These are phyloP conservation scores for Serinus canaria DNA, from an alignment of 2,113 vertebrate genomes.

Conservation along the genomic window DNA sequence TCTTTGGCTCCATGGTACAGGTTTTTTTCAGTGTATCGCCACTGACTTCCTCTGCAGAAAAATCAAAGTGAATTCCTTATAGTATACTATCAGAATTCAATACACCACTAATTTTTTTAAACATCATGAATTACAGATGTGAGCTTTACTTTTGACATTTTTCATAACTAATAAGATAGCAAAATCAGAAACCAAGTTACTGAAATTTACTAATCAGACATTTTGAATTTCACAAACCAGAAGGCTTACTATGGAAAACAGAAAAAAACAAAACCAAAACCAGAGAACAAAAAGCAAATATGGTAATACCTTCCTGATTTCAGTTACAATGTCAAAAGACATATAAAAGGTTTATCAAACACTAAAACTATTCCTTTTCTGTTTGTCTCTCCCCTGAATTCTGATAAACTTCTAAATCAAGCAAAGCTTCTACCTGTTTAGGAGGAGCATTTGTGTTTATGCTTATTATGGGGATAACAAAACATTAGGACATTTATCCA, in stretches of 20 bases:
- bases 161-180: not conserved
- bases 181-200: not conserved
- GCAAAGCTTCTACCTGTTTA: not conserved
- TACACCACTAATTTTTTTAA: not conserved
- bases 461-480: not conserved
- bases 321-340: not conserved
- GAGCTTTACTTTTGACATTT: not conserved
- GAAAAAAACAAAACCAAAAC: not conserved
- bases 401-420: not conserved
- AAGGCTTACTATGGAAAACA: not conserved
- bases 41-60: not conserved
- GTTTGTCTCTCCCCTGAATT: not conserved
- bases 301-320: not conserved
- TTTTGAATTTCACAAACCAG: not conserved
- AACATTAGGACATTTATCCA: not conserved
- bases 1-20: not conserved
- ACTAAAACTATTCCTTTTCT: not conserved
- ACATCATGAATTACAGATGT: not conserved
- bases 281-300: not conserved
- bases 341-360: not conserved
- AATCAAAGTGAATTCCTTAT: not conserved
- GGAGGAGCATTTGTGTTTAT: not conserved
- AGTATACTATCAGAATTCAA: not conserved
- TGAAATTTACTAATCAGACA: not conserved
- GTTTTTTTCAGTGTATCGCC: not conserved